A percentile compares a stretch with the other conserved stretches of the same genome.
phyloP scores from a whole-genome alignment of 1,140 invertebrate species.

The Sycophaga agraensis region DNA sequence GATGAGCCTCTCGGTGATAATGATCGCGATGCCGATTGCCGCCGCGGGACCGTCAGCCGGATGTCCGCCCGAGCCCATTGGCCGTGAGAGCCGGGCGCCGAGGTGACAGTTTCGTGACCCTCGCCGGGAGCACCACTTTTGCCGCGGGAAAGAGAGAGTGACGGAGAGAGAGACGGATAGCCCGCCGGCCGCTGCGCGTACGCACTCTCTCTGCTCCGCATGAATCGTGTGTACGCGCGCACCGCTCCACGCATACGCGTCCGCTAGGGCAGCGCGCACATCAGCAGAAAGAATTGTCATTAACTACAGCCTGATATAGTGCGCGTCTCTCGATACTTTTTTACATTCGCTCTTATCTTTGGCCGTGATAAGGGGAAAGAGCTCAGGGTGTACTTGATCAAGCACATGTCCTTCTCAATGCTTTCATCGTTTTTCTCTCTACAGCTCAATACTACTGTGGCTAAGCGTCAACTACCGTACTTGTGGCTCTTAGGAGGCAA shows the following conservation, averaged over 20 bases:
- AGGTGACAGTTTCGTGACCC: slow-evolving; percentile 23
- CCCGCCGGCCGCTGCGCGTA: too few relatives aligned
- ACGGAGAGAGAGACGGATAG: slow-evolving; percentile 3
- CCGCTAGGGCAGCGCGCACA: background rate
- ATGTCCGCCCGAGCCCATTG: slow-evolving; percentile 2
- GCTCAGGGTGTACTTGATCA: background rate
- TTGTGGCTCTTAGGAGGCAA: too few relatives aligned
- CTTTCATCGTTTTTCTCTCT: background rate
- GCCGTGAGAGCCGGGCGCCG: slow-evolving; percentile 26
- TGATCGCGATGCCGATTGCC: background rate
- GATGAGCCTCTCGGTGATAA: too few relatives aligned
- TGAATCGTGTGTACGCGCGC: background rate
- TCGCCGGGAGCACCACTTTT: slow-evolving; percentile 13
- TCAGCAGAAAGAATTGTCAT: background rate
- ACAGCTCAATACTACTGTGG: background rate
- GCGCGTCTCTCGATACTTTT: background rate
- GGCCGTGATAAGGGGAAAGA: background rate
- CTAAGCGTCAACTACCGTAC: background rate
- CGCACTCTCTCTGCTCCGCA: slow-evolving; percentile 10
- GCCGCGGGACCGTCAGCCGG: background rate
- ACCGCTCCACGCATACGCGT: too few relatives aligned
- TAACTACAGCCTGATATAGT: background rate
- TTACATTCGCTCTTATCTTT: background rate
- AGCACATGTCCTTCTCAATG: background rate
- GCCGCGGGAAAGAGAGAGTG: slow-evolving; percentile 4